phyloP scores from a whole-genome alignment of 2,888 invertebrate genomes.

The Lasioglossum vierecki region DNA sequence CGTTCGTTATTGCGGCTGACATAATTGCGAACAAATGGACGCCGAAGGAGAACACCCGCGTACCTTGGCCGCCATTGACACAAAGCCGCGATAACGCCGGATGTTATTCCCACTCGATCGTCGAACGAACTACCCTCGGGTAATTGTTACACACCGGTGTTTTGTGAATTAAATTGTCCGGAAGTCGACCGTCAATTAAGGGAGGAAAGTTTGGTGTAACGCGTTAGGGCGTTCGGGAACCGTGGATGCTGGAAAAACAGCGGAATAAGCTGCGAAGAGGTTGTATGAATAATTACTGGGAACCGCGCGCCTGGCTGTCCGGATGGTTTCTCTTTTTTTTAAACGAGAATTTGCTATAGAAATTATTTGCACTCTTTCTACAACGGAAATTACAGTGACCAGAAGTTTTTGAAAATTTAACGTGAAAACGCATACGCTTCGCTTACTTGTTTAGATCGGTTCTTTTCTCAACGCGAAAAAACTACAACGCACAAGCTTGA shows the following conservation, averaged over 20 bases:
- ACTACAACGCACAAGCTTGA: not conserved
- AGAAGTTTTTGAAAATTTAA: not conserved
- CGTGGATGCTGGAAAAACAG: not conserved
- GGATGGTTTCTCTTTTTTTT: not conserved
- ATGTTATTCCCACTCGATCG: not conserved
- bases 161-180: not conserved
- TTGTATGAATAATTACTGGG: not conserved
- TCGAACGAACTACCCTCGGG: not conserved
- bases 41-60: not conserved
- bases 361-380: not conserved
- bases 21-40: conserved; percentile 32
- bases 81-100: conserved; percentile 4
- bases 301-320: not conserved
- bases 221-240: not conserved
- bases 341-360: not conserved
- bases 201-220: not conserved
- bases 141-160: not conserved
- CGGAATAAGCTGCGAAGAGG: not conserved
- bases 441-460: not conserved
- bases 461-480: not conserved
- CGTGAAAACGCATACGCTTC: not conserved
- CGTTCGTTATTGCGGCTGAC: conserved; percentile 39
- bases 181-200: not conserved
- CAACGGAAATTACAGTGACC: not conserved
- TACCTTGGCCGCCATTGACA: not conserved